Conservation (phyloP, 2,797 vertebrate genomes). For the Diplodus puntazzo region DNA sequence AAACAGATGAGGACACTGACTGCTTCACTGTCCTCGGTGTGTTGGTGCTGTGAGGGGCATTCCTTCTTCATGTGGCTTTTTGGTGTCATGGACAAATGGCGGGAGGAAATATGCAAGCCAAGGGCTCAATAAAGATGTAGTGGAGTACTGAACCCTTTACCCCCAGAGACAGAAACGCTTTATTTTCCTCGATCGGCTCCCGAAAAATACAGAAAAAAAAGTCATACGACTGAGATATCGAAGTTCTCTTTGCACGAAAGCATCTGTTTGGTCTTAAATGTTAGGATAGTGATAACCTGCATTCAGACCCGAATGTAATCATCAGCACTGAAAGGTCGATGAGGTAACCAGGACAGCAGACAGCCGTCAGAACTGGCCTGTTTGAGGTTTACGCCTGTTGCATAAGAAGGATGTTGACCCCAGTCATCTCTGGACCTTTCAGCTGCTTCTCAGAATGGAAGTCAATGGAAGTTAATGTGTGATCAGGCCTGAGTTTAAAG, state of each 20-base stretch:
- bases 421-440: conserved; percentile 28
- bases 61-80: conserved; percentile 24
- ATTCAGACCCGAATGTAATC: neutral
- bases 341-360: conserved; percentile 11
- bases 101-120: neutral
- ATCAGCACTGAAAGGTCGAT: conserved; percentile 7
- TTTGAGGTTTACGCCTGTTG: conserved; percentile 51
- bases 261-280: no score
- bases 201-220: neutral
- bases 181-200: neutral
- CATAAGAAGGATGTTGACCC: conserved; percentile 64
- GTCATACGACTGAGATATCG: neutral
- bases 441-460: conserved; percentile 69
- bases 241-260: neutral
- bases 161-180: neutral
- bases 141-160: neutral
- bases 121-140: neutral
- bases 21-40: conserved; percentile 9
- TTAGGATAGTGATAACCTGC: neutral
- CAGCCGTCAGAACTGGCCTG: conserved; percentile 6
- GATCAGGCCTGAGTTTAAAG: conserved; percentile 37
- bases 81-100: conserved; percentile 20
- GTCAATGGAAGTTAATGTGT: conserved; percentile 83
- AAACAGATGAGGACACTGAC: conserved; percentile 72
- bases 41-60: conserved; percentile 26